Percentiles rank a stretch among this genome's conserved stretches.
Conservation (phyloP, 1,140 invertebrate genomes). For the Drosophila repleta region DNA sequence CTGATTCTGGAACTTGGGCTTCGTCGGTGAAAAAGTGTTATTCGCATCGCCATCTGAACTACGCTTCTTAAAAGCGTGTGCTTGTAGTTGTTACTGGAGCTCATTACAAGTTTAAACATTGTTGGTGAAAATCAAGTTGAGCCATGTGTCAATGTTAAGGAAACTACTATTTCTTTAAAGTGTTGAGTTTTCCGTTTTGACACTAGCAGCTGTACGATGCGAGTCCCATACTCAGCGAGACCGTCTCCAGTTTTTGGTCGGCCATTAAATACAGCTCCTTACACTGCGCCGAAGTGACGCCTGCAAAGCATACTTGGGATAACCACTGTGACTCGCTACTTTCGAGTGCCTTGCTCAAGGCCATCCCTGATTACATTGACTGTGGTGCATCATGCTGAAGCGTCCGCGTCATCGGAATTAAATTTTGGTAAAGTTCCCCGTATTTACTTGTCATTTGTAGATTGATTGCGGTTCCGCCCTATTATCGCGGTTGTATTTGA, state of each 20-base stretch:
- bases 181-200: slow-evolving; percentile 16
- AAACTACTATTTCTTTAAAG: slow-evolving; percentile 25
- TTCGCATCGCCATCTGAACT: slow-evolving; percentile 10
- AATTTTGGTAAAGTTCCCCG: slow-evolving; percentile 24
- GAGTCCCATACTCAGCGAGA: slow-evolving; percentile 31
- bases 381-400: slow-evolving; percentile 28
- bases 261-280: slow-evolving; percentile 32
- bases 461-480: too few relatives aligned
- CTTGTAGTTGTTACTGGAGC: slow-evolving; percentile 26
- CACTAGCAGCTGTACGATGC: slow-evolving; percentile 25
- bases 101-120: slow-evolving; percentile 29
- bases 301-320: slow-evolving; percentile 24
- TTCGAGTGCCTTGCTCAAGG: slow-evolving; percentile 25
- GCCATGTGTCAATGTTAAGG: slow-evolving; percentile 34
- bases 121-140: slow-evolving; percentile 38
- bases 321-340: slow-evolving; percentile 29
- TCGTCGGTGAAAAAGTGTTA: too few relatives aligned
- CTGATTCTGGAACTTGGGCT: slow-evolving; percentile 1
- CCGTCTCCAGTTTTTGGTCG: slow-evolving; percentile 26
- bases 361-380: too few relatives aligned
- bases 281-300: slow-evolving; percentile 26
- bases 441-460: too few relatives aligned
- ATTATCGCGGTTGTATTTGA: too few relatives aligned
- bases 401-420: slow-evolving; percentile 20
- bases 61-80: slow-evolving; percentile 36